Evolutionary conservation across 35 echinoderm and acorn worm genomes (phyloP).

Genomic region (Heliocidaris erythrogramma): DNA sequence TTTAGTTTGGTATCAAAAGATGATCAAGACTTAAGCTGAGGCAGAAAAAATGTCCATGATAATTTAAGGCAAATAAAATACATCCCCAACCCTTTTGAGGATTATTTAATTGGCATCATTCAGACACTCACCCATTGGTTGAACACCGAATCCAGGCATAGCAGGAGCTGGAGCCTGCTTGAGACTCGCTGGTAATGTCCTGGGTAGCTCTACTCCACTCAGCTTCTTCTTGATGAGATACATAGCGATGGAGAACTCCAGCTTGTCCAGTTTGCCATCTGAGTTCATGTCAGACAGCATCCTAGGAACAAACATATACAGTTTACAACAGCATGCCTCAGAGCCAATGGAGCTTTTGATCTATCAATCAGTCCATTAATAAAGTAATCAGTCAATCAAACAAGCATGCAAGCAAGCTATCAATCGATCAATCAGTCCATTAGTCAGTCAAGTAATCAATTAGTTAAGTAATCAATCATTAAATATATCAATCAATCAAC

Average conservation of each 20-base stretch:
- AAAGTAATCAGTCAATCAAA: too few species aligned
- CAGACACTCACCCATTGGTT: constrained; percentile 65
- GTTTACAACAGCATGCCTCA: not conserved
- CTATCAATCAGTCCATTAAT: not conserved
- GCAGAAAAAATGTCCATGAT: too few species aligned
- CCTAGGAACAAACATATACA: constrained; percentile 51
- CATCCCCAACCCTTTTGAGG: too few species aligned
- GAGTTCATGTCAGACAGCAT: constrained; percentile 86
- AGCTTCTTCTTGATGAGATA: constrained; percentile 96
- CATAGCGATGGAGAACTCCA: constrained; percentile 99
- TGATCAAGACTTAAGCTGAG: too few species aligned
- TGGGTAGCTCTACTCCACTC: constrained; percentile 74
- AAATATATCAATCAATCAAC: too few species aligned
- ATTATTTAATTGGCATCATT: not conserved
- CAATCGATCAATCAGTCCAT: too few species aligned
- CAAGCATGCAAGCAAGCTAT: too few species aligned
- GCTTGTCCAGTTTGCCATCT: constrained; percentile 95
- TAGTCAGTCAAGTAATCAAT: too few species aligned
- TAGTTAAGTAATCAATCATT: too few species aligned
- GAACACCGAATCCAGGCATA: constrained; percentile 56
- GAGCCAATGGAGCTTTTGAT: not conserved
- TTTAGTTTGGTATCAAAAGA: too few species aligned
- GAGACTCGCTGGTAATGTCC: constrained; percentile 68
- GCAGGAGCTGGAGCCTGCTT: constrained; percentile 72
- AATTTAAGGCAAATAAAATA: too few species aligned